These are phyloP conservation scores for Sebastes fasciatus DNA, from an alignment of 2,113 vertebrate genomes.

Conservation along the genomic window DNA sequence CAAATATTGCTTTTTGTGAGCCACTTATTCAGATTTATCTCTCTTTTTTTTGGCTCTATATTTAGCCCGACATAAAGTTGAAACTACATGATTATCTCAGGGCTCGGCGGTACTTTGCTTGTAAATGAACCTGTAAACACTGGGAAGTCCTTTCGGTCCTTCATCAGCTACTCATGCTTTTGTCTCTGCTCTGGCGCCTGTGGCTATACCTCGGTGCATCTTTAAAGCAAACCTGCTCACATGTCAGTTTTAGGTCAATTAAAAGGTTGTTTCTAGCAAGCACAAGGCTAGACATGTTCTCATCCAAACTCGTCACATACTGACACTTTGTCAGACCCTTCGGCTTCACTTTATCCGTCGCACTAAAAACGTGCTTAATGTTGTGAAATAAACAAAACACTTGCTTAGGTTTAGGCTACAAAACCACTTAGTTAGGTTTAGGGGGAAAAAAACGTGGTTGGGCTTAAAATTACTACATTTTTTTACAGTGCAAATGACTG, in stretches of 20 bases:
- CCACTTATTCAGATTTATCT: slow-evolving; percentile 1
- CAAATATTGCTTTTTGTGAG: slow-evolving; percentile 4
- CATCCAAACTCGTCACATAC: too few relatives aligned
- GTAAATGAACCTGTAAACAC: slow-evolving; percentile 8
- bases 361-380: too few relatives aligned
- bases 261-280: not conserved
- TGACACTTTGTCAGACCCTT: too few relatives aligned
- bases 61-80: not conserved
- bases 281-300: not conserved
- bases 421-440: too few relatives aligned
- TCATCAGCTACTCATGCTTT: not conserved
- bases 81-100: slow-evolving; percentile 3
- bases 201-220: not conserved
- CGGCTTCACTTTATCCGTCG: too few relatives aligned
- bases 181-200: not conserved
- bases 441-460: too few relatives aligned
- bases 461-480: too few relatives aligned
- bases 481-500: too few relatives aligned
- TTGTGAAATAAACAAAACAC: too few relatives aligned
- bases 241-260: not conserved
- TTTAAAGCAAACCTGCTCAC: slow-evolving; percentile 3
- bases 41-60: not conserved
- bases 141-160: not conserved
- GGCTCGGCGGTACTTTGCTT: not conserved
- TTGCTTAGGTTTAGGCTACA: too few relatives aligned